phyloP scores from a whole-genome alignment of 1,140 invertebrate genomes.

The Oscheius sp. region DNA sequence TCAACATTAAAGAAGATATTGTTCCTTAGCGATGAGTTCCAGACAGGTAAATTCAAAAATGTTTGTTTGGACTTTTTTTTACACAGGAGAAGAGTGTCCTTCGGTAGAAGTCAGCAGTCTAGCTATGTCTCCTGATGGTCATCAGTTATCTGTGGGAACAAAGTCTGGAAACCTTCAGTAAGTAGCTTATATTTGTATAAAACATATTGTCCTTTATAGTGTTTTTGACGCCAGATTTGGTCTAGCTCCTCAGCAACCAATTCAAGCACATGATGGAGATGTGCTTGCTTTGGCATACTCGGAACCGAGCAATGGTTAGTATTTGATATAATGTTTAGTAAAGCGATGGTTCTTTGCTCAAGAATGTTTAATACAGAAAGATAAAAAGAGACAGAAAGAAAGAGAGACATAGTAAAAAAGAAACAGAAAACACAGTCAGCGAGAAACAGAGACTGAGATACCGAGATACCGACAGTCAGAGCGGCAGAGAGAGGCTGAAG shows the following conservation, averaged over 20 bases:
- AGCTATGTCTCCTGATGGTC: neutral
- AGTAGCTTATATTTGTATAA: neutral
- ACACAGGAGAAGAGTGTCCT: neutral
- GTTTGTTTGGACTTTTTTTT: neutral
- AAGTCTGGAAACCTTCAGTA: neutral
- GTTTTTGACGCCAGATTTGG: neutral
- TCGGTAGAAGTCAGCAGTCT: neutral
- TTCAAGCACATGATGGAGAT: neutral
- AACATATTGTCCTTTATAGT: neutral
- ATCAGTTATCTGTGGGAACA: neutral
- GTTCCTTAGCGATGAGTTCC: neutral
- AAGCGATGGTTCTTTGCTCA: too few species aligned
- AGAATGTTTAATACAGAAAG: too few species aligned
- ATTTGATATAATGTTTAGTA: neutral
- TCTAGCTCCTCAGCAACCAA: neutral
- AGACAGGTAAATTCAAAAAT: too few species aligned
- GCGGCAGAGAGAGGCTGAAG: too few species aligned
- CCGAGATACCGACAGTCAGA: too few species aligned
- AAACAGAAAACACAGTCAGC: too few species aligned
- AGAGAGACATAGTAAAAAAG: too few species aligned
- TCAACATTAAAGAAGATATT: neutral
- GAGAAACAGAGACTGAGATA: too few species aligned
- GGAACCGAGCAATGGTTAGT: neutral
- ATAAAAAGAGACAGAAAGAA: too few species aligned
- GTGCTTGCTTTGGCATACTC: neutral